Conservation (phyloP, 2,113 vertebrate genomes). For the Thymallus thymallus region DNA sequence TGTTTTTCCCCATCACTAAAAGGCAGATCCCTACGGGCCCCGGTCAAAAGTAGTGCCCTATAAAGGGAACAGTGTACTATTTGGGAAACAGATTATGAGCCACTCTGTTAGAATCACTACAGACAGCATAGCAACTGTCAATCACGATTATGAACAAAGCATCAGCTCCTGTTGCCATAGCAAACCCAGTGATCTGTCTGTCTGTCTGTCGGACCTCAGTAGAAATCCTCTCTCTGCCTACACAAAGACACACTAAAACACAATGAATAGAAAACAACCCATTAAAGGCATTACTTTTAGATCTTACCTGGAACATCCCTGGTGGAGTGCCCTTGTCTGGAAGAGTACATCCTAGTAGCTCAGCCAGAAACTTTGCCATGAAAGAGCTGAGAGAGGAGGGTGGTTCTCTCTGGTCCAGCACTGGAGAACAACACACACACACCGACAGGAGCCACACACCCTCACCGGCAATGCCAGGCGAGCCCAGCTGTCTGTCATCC, state of each 20-base stretch:
- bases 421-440: not conserved
- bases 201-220: too few species aligned
- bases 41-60: too few species aligned
- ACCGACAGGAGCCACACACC: not conserved
- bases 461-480: not conserved
- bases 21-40: too few species aligned
- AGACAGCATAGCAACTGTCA: not conserved
- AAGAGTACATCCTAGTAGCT: conserved; percentile 80
- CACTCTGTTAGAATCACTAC: too few species aligned
- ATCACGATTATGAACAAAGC: conserved; percentile 14
- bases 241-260: too few species aligned
- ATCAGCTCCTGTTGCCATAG: conserved; percentile 44
- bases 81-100: too few species aligned
- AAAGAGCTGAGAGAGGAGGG: conserved; percentile 40
- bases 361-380: conserved; percentile 86
- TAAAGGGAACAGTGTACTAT: too few species aligned
- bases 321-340: conserved; percentile 73
- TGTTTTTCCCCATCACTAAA: too few species aligned
- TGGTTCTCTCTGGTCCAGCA: conserved; percentile 19
- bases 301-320: conserved; percentile 73
- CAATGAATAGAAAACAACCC: not conserved
- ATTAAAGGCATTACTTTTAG: not conserved
- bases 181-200: conserved; percentile 25
- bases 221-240: too few species aligned
- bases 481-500: not conserved